Base-by-base conservation (phyloP, 1,140 invertebrate genomes). In the Drosophila rhopaloa region DNA sequence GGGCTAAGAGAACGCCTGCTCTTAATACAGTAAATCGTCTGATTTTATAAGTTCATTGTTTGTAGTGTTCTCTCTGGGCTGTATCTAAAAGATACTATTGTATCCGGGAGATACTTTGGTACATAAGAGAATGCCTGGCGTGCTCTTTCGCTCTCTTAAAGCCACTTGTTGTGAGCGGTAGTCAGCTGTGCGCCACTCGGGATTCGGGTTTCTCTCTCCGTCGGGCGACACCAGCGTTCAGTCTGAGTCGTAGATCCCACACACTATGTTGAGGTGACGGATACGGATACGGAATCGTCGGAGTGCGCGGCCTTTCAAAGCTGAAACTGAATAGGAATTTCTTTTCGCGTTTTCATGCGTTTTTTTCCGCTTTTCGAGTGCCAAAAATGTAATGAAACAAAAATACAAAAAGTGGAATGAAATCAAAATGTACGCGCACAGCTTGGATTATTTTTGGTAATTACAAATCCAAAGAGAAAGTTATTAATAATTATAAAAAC, bases 261-360 rank as follows among this genome's bases (percentile, higher is more conserved):
- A 71, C 77, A 90, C 75, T 51, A 89, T 83, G 79, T 76, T 58
- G 54, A 66, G 74, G 56, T 84, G 67, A 91, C 88, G 88, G 88
- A 89, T 66, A 91, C 88, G 88, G 88, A 89, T 66, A 37, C 71
- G 51, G 62, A 37, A 73, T 40, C 35, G 62, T 81, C 79, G 74
- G 57, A 63, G 41, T 80, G 76, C 62, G 59, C 72, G 50, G 55
- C 54, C 50, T 55, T 57, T 60, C 35, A 61, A 65, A 53, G 27
- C 19, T 14, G 66, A 46, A 47, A 44, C 35, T 27, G n/a, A 44
- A 19, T 40, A 10, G 14, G 46, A 53, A 44, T 61, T 57, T 43
- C 61, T 51, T 59, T 53, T 24, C 27, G 19, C 16, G 27, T 68
- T 14, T 53, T 54, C 38, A 41, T 72, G 62, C 61, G 43, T 79